phyloP scores from a whole-genome alignment of 2,888 invertebrate species.

The Calameuta filiformis region DNA sequence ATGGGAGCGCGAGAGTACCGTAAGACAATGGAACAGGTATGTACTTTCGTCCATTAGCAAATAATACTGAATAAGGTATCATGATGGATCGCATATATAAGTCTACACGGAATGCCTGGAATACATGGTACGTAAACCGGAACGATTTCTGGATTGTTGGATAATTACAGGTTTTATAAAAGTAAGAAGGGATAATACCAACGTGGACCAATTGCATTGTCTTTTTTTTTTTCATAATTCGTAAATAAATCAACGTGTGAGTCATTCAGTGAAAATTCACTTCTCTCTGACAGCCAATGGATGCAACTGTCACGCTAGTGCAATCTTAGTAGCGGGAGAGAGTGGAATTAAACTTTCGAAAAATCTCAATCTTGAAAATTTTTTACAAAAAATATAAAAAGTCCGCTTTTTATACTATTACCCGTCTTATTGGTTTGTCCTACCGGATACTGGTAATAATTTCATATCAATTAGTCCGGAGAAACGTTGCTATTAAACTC shows the following conservation, averaged over 20 bases:
- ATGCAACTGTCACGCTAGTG: not conserved
- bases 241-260: not conserved
- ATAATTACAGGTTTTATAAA: not conserved
- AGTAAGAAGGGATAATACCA: not conserved
- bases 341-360: not conserved
- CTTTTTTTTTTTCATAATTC: not conserved
- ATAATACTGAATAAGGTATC: not conserved
- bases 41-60: slow-evolving; percentile 3
- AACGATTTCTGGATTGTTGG: not conserved
- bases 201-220: not conserved
- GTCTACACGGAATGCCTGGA: not conserved
- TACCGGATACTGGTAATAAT: not conserved
- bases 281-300: not conserved
- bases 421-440: not conserved
- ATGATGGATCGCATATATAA: not conserved
- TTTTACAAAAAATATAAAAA: not conserved
- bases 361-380: not conserved
- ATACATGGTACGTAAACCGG: not conserved
- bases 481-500: not conserved
- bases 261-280: not conserved
- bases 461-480: not conserved
- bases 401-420: not conserved
- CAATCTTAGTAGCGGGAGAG: not conserved
- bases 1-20: not conserved
- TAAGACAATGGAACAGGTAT: not conserved